These are phyloP conservation scores for Beris morrisii DNA, from an alignment of 2,888 invertebrate species.

Conservation along the genomic window DNA sequence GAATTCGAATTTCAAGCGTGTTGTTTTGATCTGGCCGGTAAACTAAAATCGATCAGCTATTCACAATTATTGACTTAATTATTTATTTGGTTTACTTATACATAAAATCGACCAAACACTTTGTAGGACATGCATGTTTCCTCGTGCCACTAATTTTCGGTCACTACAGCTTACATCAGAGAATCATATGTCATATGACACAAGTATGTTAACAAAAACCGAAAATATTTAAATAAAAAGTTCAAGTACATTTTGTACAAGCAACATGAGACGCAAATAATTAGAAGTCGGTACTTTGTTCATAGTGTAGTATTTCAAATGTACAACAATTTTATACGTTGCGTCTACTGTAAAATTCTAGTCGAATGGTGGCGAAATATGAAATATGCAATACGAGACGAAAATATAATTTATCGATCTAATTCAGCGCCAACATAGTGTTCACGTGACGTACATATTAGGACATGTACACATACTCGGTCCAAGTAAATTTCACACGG, in stretches of 20 bases:
- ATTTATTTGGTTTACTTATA: too few relatives aligned
- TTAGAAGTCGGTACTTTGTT: neutral
- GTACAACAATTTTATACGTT: too few relatives aligned
- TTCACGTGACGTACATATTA: too few relatives aligned
- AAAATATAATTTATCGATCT: constrained; percentile 26
- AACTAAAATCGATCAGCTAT: too few relatives aligned
- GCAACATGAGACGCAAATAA: neutral
- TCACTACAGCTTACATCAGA: constrained; percentile 3
- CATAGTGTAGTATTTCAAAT: too few relatives aligned
- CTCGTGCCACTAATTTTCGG: constrained; percentile 10
- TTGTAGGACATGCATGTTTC: neutral
- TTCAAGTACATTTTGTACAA: constrained; percentile 5
- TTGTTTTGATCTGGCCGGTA: too few relatives aligned
- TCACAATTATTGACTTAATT: too few relatives aligned
- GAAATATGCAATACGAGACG: constrained; percentile 18
- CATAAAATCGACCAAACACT: too few relatives aligned
- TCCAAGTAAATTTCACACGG: neutral
- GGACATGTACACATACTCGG: neutral
- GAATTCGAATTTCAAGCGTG: too few relatives aligned
- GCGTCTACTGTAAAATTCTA: neutral
- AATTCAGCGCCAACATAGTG: neutral
- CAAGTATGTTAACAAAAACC: neutral
- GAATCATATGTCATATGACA: neutral
- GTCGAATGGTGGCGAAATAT: neutral
- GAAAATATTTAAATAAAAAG: constrained; percentile 18